Percentiles rank a stretch among this genome's conserved stretches.
Conservation (phyloP, 1,140 invertebrate genomes). For the Euwallacea similis region DNA sequence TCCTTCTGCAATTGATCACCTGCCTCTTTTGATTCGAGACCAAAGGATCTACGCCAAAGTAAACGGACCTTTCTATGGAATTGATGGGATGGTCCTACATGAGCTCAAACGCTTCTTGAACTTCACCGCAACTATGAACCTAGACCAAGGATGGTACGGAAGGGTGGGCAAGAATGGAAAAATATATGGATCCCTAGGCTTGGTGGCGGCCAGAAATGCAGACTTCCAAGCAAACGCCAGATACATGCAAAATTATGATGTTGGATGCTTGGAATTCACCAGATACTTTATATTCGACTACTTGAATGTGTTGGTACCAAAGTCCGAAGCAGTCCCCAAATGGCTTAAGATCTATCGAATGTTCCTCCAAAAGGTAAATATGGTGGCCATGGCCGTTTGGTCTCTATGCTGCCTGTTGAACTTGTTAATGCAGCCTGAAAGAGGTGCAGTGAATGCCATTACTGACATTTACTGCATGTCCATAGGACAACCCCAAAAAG, state of each 20-base stretch:
- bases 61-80: slow-evolving; percentile 18
- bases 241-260: slow-evolving; percentile 8
- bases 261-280: slow-evolving; percentile 10
- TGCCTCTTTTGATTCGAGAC: neutral
- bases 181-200: slow-evolving; percentile 11
- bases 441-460: neutral
- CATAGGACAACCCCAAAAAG: slow-evolving; percentile 15
- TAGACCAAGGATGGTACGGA: slow-evolving; percentile 10
- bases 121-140: slow-evolving; percentile 12
- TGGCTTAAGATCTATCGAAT: slow-evolving; percentile 16
- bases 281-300: slow-evolving; percentile 17
- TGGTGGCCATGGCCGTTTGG: neutral
- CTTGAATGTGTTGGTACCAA: slow-evolving; percentile 21
- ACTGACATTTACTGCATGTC: slow-evolving; percentile 14
- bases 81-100: slow-evolving; percentile 21
- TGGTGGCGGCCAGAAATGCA: slow-evolving; percentile 2
- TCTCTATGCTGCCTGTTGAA: slow-evolving; percentile 10
- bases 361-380: neutral
- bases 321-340: slow-evolving; percentile 22
- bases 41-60: slow-evolving; percentile 19
- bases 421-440: neutral
- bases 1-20: slow-evolving; percentile 9
- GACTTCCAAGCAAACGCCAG: slow-evolving; percentile 31
- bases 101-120: slow-evolving; percentile 22
- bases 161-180: neutral